phyloP scores from a whole-genome alignment of 2,113 vertebrate species.

The Pygoscelis antarcticus region DNA sequence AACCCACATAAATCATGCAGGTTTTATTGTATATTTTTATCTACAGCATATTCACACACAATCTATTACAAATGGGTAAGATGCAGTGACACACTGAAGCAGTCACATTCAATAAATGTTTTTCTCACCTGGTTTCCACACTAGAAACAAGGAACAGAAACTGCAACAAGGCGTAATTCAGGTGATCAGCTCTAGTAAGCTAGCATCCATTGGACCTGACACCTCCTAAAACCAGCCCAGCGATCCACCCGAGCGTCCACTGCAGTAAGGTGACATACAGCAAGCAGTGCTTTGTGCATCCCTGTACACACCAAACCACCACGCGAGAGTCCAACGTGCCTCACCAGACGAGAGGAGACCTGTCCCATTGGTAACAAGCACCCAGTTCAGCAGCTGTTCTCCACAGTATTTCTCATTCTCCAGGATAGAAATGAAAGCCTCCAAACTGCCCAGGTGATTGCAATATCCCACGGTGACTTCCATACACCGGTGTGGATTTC shows the following conservation, averaged over 20 bases:
- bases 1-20: background rate
- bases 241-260: fast-evolving
- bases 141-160: background rate
- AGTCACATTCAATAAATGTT: background rate
- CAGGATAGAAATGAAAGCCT: background rate
- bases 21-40: background rate
- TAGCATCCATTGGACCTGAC: background rate
- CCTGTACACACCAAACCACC: fast-evolving
- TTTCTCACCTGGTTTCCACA: background rate
- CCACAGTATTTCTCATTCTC: background rate
- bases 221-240: background rate
- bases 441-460: background rate
- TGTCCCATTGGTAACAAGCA: background rate
- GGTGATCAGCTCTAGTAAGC: background rate
- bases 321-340: fast-evolving
- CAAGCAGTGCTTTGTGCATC: background rate
- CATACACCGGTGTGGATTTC: fast-evolving
- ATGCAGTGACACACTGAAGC: background rate
- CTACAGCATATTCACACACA: background rate
- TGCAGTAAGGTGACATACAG: background rate
- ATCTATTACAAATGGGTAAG: background rate
- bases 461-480: background rate
- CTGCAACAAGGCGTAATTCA: background rate
- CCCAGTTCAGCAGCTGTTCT: background rate
- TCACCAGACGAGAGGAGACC: background rate